Evolutionary conservation across 2,888 invertebrate genomes (phyloP), one percentile per base, ranked within the genome.

Genomic region (Dynastes tityus): DNA sequence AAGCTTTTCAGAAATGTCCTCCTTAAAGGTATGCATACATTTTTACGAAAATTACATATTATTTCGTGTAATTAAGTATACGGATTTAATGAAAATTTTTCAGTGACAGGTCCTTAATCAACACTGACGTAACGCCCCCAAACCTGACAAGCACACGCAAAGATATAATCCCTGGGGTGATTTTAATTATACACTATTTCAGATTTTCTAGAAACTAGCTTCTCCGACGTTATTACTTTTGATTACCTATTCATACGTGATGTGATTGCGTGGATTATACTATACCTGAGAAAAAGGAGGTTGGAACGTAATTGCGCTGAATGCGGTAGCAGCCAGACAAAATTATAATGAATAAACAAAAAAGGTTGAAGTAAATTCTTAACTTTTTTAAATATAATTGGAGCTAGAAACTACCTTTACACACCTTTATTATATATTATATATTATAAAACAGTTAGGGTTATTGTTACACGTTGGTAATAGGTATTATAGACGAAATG

Each of bases 31-130:
- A 61, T 74, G 73, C 61, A 74, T 61, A 61, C 27, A 45, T 74
- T 74, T 45, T 13, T 27, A 45, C 5, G 16, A 2, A 22, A 74
- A 74, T 61, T 61, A 58, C 40, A 61, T 74, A 74, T 45, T 61
- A 74, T 74, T 74, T 74, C 27, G 61, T 74, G 63, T 61, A 74
- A 74, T 74, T 74, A 74, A 61, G 49, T 40, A 74, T 74, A 74
- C 61, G 61, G 73, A 74, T 74, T 74, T 74, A 61, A 74, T 74
- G 73, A 74, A 74, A 74, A 74, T 74, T 74, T 74, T 74, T 74
- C 61, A 49, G 73, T 74, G 73, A 74, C 73, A 58, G 61, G 61
- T 61, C 61, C 61, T 74, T 74, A 74, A 74, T 74, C 73, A 74
- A 63, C 29, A 55, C 73, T 22, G 63, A 74, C 29, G 40, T 61